phyloP scores from a whole-genome alignment of 2,797 vertebrate genomes.

The Glyptemys insculpta region DNA sequence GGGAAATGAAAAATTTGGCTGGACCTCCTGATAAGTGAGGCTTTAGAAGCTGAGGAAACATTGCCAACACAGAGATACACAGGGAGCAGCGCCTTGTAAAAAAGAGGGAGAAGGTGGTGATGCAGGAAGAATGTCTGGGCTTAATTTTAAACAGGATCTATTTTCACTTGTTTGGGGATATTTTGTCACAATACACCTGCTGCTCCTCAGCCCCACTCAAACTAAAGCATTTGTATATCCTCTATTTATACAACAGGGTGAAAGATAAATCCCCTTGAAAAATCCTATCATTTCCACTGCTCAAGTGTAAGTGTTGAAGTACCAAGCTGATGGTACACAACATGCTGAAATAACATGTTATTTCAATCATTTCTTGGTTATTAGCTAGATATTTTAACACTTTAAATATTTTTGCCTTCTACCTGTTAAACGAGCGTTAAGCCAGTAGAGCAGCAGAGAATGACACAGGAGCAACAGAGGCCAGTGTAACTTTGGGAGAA shows the following conservation, averaged over 20 bases:
- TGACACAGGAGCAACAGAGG: background rate
- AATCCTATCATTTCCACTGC: background rate
- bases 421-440: background rate
- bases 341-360: background rate
- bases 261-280: background rate
- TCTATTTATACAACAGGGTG: background rate
- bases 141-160: background rate
- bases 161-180: background rate
- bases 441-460: background rate
- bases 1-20: constrained; percentile 34
- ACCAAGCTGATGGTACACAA: background rate
- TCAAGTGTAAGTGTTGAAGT: background rate
- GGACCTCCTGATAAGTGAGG: background rate
- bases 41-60: constrained; percentile 5
- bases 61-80: background rate
- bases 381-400: background rate
- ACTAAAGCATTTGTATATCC: background rate
- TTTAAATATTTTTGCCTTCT: background rate
- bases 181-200: background rate
- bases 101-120: background rate
- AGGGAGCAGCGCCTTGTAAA: background rate
- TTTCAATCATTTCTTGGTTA: background rate
- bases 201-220: background rate
- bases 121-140: background rate
- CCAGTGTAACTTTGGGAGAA: background rate